Evolutionary conservation across 2,797 vertebrate genomes (phyloP).

Genomic region (Melanitta fusca): DNA sequence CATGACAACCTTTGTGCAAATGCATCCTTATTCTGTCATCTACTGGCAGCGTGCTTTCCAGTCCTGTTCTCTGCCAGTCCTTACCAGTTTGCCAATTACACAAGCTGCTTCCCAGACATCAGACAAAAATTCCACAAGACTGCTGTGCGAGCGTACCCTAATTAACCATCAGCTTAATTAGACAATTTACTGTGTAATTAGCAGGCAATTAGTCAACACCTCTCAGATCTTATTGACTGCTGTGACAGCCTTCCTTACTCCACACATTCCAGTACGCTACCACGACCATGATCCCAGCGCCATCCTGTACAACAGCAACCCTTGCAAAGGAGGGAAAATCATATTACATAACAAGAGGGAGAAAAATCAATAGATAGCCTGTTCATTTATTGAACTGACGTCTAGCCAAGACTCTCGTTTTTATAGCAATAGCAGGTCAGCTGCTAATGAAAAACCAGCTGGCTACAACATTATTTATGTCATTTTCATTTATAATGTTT

Average conservation of each 20-base stretch:
- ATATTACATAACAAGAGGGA: conserved; percentile 68
- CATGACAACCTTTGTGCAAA: conserved; percentile 78
- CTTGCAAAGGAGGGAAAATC: conserved; percentile 67
- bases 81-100: conserved; percentile 90
- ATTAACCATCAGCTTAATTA: conserved; percentile 98
- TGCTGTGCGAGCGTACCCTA: conserved; percentile 93
- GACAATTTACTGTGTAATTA: conserved; percentile 99
- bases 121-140: conserved; percentile 90
- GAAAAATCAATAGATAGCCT: conserved; percentile 76
- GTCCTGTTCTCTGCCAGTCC: conserved; percentile 85
- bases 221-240: conserved; percentile 93
- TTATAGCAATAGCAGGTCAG: conserved; percentile 21
- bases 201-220: conserved; percentile 95
- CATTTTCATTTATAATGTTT: neutral
- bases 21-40: conserved; percentile 82
- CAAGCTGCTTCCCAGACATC: conserved; percentile 89
- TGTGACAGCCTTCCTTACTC: conserved; percentile 85
- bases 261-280: conserved; percentile 82
- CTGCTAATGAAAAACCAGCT: conserved; percentile 7
- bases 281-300: conserved; percentile 70
- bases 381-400: conserved; percentile 76
- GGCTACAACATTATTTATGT: neutral
- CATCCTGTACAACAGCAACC: conserved; percentile 22
- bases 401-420: conserved; percentile 45
- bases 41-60: conserved; percentile 80